Evolutionary conservation across 2,113 vertebrate species (phyloP).

Genomic region (Dascyllus trimaculatus): DNA sequence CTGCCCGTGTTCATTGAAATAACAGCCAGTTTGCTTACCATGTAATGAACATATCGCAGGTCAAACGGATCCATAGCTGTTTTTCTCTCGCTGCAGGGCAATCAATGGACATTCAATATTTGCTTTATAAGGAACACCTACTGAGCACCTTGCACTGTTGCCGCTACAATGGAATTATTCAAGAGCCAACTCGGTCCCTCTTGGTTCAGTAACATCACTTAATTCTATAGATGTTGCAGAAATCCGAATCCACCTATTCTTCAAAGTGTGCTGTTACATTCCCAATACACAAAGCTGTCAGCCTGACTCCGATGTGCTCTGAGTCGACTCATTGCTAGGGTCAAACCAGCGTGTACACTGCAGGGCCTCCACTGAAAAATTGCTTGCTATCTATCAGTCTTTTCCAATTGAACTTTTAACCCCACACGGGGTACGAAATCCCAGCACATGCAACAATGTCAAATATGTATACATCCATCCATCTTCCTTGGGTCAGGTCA

Average conservation of each 20-base stretch:
- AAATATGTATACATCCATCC: too few species aligned
- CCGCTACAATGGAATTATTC: not conserved
- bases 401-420: not conserved
- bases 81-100: conserved; percentile 26
- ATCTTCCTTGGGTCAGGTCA: too few species aligned
- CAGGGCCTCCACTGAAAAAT: not conserved
- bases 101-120: conserved; percentile 21
- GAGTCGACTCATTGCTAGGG: not conserved
- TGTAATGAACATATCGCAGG: conserved; percentile 52
- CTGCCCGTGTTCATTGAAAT: conserved; percentile 49
- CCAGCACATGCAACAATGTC: too few species aligned
- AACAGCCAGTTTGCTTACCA: conserved; percentile 30
- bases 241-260: not conserved
- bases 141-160: not conserved
- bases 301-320: not conserved
- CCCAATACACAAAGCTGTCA: not conserved
- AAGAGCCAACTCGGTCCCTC: not conserved
- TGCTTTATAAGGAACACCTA: conserved; percentile 6
- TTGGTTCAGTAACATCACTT: not conserved
- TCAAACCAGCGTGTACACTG: not conserved
- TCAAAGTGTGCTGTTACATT: not conserved
- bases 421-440: too few species aligned
- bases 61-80: conserved; percentile 27
- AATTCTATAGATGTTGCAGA: not conserved
- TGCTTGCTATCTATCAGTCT: not conserved